phyloP scores from a whole-genome alignment of 2,888 invertebrate genomes.

The Acronicta aceris region DNA sequence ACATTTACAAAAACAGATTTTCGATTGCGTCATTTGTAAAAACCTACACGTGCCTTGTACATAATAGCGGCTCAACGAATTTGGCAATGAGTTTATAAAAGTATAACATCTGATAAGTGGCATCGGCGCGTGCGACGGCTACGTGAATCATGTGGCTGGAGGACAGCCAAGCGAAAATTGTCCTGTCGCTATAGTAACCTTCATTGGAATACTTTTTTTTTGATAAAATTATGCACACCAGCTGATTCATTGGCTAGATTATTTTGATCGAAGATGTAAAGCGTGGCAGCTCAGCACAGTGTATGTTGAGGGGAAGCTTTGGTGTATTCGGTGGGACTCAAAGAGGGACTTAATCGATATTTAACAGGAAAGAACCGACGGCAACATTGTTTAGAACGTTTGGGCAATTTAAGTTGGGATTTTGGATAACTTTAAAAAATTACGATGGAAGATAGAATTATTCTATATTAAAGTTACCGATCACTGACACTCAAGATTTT shows the following conservation, averaged over 20 bases:
- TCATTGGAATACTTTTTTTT: conserved; percentile 26
- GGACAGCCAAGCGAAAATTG: conserved; percentile 49
- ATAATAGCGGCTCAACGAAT: conserved; percentile 42
- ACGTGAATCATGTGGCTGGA: conserved; percentile 50
- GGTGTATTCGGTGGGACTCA: no score
- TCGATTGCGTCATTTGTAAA: conserved; percentile 30
- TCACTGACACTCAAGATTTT: no score
- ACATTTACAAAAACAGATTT: conserved; percentile 1
- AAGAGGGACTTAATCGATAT: no score
- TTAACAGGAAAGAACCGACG: no score
- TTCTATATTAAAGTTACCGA: no score
- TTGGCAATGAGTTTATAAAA: conserved; percentile 54
- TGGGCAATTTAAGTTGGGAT: no score
- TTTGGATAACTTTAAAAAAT: no score
- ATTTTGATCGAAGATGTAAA: no score
- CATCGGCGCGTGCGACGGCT: conserved; percentile 17
- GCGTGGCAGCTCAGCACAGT: no score
- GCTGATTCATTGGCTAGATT: background rate
- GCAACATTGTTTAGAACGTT: no score
- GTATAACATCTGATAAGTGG: conserved; percentile 46
- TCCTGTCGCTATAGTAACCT: conserved; percentile 31
- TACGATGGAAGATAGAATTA: no score
- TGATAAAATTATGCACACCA: background rate
- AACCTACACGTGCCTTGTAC: conserved; percentile 33
- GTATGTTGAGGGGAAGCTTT: no score